phyloP scores from a whole-genome alignment of 2,113 vertebrate species.

The Tonatia bakeri region DNA sequence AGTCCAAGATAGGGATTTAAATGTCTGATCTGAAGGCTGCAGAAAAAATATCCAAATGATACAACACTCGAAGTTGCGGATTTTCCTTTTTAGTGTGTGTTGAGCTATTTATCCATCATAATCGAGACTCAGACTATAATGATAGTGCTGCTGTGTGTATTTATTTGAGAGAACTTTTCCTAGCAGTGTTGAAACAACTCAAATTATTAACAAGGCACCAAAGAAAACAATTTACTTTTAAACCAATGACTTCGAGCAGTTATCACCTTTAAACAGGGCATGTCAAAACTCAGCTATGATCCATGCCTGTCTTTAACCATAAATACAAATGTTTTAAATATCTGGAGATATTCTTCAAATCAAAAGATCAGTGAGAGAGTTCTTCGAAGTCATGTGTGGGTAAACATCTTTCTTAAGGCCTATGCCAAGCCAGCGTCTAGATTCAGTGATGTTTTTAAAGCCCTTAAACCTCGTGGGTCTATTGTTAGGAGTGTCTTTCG shows the following conservation, averaged over 20 bases:
- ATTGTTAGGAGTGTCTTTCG: not conserved
- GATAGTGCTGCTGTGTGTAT: not conserved
- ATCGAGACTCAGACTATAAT: conserved; percentile 16
- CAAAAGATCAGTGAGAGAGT: not conserved
- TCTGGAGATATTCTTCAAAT: not conserved
- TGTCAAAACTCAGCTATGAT: not conserved
- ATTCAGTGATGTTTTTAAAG: not conserved
- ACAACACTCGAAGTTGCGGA: not conserved
- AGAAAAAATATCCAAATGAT: not conserved
- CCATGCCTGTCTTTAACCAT: not conserved
- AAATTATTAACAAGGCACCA: not conserved
- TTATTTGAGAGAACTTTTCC: not conserved
- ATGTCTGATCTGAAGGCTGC: not conserved
- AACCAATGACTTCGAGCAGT: not conserved
- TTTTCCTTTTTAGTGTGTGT: not conserved
- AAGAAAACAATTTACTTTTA: not conserved
- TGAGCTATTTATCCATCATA: not conserved
- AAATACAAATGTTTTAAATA: not conserved
- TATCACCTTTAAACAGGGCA: not conserved
- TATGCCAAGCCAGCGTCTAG: not conserved
- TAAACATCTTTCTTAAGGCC: not conserved
- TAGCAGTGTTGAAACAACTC: not conserved
- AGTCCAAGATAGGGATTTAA: conserved; percentile 50
- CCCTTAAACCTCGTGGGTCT: not conserved
- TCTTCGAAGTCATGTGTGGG: not conserved